A percentile compares a stretch with the other conserved stretches of the same genome.
phyloP scores from a whole-genome alignment of 2,797 vertebrate species.

The Ctenopoma multispine region DNA sequence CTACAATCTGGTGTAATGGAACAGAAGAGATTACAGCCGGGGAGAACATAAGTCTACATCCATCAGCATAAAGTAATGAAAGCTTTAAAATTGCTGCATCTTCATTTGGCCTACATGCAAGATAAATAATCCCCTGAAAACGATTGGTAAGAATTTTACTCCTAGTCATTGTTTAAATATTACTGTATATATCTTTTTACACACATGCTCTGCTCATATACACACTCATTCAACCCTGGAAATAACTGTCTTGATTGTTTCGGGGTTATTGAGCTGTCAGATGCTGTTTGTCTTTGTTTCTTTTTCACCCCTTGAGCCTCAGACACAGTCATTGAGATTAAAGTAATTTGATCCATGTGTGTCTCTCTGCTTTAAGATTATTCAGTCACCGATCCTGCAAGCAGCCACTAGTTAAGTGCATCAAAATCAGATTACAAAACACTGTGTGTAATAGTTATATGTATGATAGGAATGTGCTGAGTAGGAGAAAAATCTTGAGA shows the following conservation, averaged over 20 bases:
- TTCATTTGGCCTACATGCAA: constrained; percentile 42
- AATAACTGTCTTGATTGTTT: constrained; percentile 40
- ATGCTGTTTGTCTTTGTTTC: constrained; percentile 29
- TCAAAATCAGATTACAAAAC: constrained; percentile 1
- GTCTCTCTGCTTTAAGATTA: constrained; percentile 1
- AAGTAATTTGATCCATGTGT: constrained; percentile 9
- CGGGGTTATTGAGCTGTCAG: constrained; percentile 35
- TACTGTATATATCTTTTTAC: constrained; percentile 2
- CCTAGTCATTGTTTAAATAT: constrained; percentile 7
- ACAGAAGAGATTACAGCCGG: constrained; percentile 41
- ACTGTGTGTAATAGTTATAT: constrained; percentile 7
- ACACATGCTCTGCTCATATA: neutral
- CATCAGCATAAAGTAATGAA: constrained; percentile 48
- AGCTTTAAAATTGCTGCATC: constrained; percentile 33
- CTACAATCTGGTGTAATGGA: constrained; percentile 18
- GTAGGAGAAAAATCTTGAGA: neutral
- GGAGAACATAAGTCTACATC: constrained; percentile 20
- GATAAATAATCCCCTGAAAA: constrained; percentile 36
- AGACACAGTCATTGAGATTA: constrained; percentile 14
- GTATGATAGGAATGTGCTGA: constrained; percentile 13
- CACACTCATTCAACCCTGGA: constrained; percentile 20
- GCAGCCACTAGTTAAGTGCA: constrained; percentile 21
- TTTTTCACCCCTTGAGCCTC: constrained; percentile 39
- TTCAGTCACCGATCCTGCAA: neutral
- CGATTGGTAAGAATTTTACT: constrained; percentile 18